Evolutionary conservation across 2,797 vertebrate species (phyloP).

Genomic region (Diplodus puntazzo): DNA sequence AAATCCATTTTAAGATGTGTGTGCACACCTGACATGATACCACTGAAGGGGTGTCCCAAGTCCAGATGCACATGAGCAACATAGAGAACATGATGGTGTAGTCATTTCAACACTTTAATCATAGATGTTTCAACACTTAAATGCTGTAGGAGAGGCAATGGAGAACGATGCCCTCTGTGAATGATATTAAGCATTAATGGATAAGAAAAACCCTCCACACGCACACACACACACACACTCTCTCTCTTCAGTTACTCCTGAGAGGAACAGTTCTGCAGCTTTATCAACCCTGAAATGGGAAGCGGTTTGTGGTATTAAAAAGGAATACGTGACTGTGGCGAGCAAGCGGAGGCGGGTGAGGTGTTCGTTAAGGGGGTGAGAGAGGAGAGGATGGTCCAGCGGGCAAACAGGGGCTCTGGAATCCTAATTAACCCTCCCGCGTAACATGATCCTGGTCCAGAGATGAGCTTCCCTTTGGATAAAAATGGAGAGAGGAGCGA

Average conservation of each 20-base stretch:
- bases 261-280: constrained; percentile 60
- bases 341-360: constrained; percentile 10
- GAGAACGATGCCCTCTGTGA: constrained; percentile 52
- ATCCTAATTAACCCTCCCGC: constrained; percentile 50
- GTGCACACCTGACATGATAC: constrained; percentile 21
- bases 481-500: constrained; percentile 5
- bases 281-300: constrained; percentile 74
- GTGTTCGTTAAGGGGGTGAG: constrained; percentile 33
- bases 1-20: constrained; percentile 47
- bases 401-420: constrained; percentile 39
- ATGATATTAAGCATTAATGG: constrained; percentile 64
- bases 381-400: constrained; percentile 15
- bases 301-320: constrained; percentile 70
- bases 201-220: constrained; percentile 47
- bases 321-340: constrained; percentile 53
- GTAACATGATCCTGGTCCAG: constrained; percentile 21
- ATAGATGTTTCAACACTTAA: constrained; percentile 61
- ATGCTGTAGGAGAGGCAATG: constrained; percentile 54
- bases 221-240: constrained; percentile 25
- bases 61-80: constrained; percentile 25
- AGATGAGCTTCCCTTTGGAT: constrained; percentile 14
- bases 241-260: constrained; percentile 45
- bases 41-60: constrained; percentile 23
- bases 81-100: constrained; percentile 26
- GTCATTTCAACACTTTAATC: constrained; percentile 59